These are phyloP conservation scores for Manis crassicaudata DNA, from an alignment of 2,797 vertebrate genomes.

Conservation along the genomic window DNA sequence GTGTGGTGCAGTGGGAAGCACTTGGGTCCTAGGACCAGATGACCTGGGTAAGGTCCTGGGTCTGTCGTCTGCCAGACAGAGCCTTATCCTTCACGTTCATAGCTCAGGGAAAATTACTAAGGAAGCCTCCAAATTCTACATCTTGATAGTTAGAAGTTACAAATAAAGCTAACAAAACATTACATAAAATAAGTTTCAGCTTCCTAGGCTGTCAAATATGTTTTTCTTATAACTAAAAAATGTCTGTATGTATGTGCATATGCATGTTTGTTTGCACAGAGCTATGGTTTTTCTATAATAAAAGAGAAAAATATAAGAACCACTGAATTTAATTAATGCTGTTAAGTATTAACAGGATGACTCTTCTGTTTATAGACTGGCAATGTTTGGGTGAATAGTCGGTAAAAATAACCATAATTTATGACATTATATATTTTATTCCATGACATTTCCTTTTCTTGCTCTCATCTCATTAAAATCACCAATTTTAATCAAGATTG, in stretches of 20 bases:
- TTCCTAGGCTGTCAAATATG: not conserved
- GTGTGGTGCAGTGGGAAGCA: not conserved
- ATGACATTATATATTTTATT: not conserved
- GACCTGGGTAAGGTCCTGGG: not conserved
- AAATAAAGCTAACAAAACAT: not conserved
- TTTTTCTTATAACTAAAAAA: not conserved
- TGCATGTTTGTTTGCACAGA: not conserved
- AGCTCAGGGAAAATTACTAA: not conserved
- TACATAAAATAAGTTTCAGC: not conserved
- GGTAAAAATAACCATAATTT: not conserved
- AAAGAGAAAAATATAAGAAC: constrained; percentile 15
- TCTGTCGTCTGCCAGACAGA: not conserved
- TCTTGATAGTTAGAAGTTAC: not conserved
- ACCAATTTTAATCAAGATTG: not conserved
- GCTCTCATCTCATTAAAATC: constrained; percentile 21
- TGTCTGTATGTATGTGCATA: not conserved
- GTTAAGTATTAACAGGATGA: not conserved
- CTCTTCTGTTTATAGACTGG: not conserved
- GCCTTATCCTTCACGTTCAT: not conserved
- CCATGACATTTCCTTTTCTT: not conserved
- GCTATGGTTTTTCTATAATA: not conserved
- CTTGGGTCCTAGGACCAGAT: not conserved
- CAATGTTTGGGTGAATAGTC: not conserved
- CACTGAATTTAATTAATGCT: not conserved
- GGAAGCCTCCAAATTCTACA: not conserved